Evolutionary conservation across 2,888 invertebrate species (phyloP).

Genomic region (Norana najaformis): DNA sequence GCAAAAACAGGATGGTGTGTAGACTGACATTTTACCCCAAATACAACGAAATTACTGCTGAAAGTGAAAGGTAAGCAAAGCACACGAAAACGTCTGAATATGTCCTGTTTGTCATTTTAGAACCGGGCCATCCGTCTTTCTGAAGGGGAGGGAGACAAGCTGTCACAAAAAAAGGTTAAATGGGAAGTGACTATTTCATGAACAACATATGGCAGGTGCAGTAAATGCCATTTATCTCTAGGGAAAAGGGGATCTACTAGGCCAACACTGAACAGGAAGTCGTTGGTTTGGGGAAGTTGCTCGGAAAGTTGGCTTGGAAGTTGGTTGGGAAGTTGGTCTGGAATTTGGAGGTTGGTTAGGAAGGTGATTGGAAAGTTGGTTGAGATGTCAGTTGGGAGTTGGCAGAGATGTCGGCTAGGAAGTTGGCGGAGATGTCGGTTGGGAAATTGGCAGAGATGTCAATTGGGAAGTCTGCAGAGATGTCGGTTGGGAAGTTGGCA

Average conservation of each 20-base stretch:
- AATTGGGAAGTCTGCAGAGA: too few species aligned
- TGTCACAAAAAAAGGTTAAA: neutral
- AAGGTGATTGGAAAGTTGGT: neutral
- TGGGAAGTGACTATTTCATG: neutral
- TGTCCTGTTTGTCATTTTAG: neutral
- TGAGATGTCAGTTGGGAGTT: neutral
- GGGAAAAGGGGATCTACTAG: too few species aligned
- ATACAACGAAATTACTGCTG: too few species aligned
- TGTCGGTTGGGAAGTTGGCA: too few species aligned
- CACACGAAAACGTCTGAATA: too few species aligned
- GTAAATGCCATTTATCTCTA: neutral
- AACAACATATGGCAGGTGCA: neutral
- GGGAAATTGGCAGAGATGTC: neutral
- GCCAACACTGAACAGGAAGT: neutral
- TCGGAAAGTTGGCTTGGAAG: too few species aligned
- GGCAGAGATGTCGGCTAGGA: neutral
- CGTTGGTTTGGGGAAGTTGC: neutral
- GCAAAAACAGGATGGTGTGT: too few species aligned
- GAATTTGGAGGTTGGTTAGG: too few species aligned
- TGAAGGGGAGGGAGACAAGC: neutral
- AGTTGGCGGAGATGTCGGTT: neutral
- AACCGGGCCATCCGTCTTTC: neutral
- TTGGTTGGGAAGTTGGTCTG: too few species aligned
- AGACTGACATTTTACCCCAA: too few species aligned
- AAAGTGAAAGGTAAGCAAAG: too few species aligned